A percentile compares a stretch with the other conserved stretches of the same genome.
These are phyloP conservation scores for Thunnus maccoyii DNA, from an alignment of 2,113 vertebrate genomes.

Conservation along the genomic window DNA sequence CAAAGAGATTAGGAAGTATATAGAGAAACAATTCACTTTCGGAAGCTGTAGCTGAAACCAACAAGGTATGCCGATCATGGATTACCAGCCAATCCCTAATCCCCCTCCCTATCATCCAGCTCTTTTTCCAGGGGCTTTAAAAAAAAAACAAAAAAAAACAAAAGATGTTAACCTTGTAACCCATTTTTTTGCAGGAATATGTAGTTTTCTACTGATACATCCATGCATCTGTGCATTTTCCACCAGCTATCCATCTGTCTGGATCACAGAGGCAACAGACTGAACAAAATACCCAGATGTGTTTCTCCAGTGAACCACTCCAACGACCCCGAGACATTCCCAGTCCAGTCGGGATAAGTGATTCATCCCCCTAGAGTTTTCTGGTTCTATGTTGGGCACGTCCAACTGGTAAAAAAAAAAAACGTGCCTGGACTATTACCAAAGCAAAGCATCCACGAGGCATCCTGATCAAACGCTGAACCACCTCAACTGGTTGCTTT, in stretches of 20 bases:
- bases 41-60: background rate
- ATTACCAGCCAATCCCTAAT: background rate
- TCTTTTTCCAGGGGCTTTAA: background rate
- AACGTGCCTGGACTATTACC: background rate
- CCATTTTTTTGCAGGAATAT: background rate
- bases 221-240: background rate
- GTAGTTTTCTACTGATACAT: background rate
- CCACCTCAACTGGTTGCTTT: background rate
- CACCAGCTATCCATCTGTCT: conserved; percentile 5
- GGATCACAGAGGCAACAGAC: conserved; percentile 7
- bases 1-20: conserved; percentile 22
- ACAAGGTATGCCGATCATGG: conserved; percentile 6
- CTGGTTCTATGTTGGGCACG: background rate
- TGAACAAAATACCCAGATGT: conserved; percentile 9
- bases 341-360: background rate
- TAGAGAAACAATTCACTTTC: conserved; percentile 30
- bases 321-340: background rate
- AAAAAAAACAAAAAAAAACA: background rate
- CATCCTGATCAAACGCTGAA: background rate
- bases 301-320: background rate
- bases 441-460: background rate
- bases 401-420: conserved; percentile 2
- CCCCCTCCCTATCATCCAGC: background rate
- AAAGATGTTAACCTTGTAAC: background rate
- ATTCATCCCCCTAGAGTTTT: conserved; percentile 11